Percentiles rank a stretch among this genome's conserved stretches.
These are phyloP conservation scores for Cottoperca gobio DNA, from an alignment of 2,797 vertebrate species.

Conservation along the genomic window DNA sequence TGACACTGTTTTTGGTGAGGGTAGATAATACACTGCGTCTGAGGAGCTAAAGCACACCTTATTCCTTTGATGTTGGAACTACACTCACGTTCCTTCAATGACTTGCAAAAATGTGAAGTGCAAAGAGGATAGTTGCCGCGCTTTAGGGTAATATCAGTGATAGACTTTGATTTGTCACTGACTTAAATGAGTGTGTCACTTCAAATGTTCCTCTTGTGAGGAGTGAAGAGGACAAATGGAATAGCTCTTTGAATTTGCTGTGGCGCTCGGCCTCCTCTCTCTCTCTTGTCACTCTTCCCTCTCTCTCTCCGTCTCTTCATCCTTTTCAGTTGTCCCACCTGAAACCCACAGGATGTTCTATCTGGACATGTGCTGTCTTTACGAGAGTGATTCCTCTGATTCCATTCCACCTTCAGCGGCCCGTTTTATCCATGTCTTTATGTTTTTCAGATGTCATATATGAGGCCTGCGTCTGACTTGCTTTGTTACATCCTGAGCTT, in stretches of 20 bases:
- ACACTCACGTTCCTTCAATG: slow-evolving; percentile 50
- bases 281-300: slow-evolving; percentile 26
- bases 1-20: slow-evolving; percentile 53
- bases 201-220: slow-evolving; percentile 65
- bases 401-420: slow-evolving; percentile 30
- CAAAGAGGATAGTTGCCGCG: slow-evolving; percentile 14
- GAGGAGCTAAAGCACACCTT: slow-evolving; percentile 48
- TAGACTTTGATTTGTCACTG: slow-evolving; percentile 67
- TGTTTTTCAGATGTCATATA: slow-evolving; percentile 31
- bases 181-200: slow-evolving; percentile 73
- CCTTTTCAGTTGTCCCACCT: slow-evolving; percentile 54
- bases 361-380: slow-evolving; percentile 52
- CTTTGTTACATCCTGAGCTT: background rate
- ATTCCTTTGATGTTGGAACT: slow-evolving; percentile 63
- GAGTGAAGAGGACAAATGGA: slow-evolving; percentile 63
- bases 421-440: slow-evolving; percentile 34
- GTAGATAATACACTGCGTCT: slow-evolving; percentile 31
- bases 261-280: slow-evolving; percentile 31
- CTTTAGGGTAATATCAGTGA: slow-evolving; percentile 56
- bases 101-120: slow-evolving; percentile 58
- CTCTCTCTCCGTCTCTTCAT: slow-evolving; percentile 13
- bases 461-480: slow-evolving; percentile 8
- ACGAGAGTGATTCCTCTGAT: slow-evolving; percentile 29
- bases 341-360: slow-evolving; percentile 36
- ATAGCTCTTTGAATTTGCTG: slow-evolving; percentile 48